Base-by-base conservation (phyloP, 2,113 vertebrate genomes). In the Mobula birostris region DNA sequence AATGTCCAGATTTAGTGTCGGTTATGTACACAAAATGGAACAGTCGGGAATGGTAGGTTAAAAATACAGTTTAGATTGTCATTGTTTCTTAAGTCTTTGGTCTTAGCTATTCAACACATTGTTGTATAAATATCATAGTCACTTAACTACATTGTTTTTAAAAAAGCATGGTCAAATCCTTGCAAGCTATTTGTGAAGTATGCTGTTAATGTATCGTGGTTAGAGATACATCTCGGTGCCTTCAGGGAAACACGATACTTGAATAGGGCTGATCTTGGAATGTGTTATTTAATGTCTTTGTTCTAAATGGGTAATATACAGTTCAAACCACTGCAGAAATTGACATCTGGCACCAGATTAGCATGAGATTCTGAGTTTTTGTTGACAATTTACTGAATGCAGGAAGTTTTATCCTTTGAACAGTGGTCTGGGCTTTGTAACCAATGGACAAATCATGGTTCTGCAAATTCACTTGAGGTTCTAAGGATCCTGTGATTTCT, bases 11-110 rank as follows among this genome's bases (percentile, higher is more conserved):
- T 78, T 95, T 99, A 95, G 96, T 98, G 94, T 96, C 97, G 95
- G 97, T 95, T 95, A 97, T 99, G 96, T 99, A 98, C 95, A 96
- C 97, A 94, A 97, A 96, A 96, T 97, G 98, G 97, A 98, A 96
- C 95, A 97, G 97, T 95, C 97, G 96, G 95, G 98, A 98, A 97
- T 98, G 98, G 99, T 99, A 98, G 96, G 95, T 95, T 95, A 95
- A 93, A 94, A 96, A 95, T 78, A 95, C 96, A 95, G 0, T 95
- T 96, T 61, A 95, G 96, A 95, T 96, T 97, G 95, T 94, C 21
- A 74, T 24, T 95, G 94, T 91, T 94, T 94, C 96, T 95, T 94
- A 95, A 96, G 94, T 97, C 76, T 94, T 72, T 83, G 36, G 40
- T 17, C 85, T 7, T 68, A 66, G 5, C 14, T 32, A 66, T 90